Evolutionary conservation across 2,113 vertebrate species (phyloP).

Genomic region (Setophaga petechia): DNA sequence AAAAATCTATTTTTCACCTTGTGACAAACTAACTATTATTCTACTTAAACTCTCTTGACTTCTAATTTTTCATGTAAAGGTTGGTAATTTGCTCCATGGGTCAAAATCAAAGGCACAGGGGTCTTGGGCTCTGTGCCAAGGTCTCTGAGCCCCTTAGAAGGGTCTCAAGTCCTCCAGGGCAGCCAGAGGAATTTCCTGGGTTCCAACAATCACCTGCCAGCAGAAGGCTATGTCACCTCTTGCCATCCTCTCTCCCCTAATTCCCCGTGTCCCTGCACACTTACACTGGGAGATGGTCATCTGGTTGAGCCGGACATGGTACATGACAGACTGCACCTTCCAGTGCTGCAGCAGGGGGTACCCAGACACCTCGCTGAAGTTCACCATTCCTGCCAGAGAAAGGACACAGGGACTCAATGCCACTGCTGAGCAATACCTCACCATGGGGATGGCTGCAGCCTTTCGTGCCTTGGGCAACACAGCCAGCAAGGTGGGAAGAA

Average conservation of each 20-base stretch:
- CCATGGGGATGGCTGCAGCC: fast-evolving
- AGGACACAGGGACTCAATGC: neutral
- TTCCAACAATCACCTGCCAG: neutral
- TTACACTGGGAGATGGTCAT: constrained; percentile 92
- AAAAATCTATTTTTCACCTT: no score
- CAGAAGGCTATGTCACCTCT: neutral
- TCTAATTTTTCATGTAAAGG: no score
- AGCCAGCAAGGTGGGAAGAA: neutral
- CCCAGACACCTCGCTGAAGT: constrained; percentile 97
- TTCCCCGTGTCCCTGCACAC: neutral
- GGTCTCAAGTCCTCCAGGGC: no score
- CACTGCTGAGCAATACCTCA: neutral
- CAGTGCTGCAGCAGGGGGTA: constrained; percentile 95
- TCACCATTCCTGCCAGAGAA: constrained; percentile 87
- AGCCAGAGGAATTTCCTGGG: no score
- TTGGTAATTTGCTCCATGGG: no score
- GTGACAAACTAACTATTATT: no score
- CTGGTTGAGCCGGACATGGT: constrained; percentile 94
- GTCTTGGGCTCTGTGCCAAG: no score
- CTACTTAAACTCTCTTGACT: no score
- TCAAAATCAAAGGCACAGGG: no score
- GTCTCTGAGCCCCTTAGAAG: no score
- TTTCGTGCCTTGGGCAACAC: fast-evolving
- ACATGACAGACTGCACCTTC: constrained; percentile 91
- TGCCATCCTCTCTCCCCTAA: neutral